phyloP scores from a whole-genome alignment of 1,140 invertebrate species.

The Maconellicoccus hirsutus region DNA sequence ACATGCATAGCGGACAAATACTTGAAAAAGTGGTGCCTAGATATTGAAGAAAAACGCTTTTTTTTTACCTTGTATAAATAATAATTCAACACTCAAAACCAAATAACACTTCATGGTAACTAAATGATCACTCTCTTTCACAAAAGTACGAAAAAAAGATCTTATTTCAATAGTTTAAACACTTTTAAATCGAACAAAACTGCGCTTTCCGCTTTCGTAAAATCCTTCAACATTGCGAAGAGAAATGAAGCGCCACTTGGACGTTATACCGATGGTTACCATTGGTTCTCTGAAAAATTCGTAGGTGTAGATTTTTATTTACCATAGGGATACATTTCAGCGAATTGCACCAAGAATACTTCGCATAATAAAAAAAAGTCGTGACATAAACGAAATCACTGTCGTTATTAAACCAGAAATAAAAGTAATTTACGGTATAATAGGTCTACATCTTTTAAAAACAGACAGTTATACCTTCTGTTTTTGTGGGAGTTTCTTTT shows the following conservation, averaged over 20 bases:
- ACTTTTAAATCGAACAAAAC: not conserved
- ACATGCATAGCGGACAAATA: no score
- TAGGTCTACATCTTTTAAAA: not conserved
- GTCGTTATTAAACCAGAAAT: conserved; percentile 6
- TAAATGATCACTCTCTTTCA: not conserved
- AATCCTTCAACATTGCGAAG: not conserved
- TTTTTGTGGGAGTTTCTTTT: not conserved
- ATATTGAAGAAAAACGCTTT: not conserved
- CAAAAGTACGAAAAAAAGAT: not conserved
- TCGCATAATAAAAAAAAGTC: not conserved
- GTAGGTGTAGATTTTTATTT: not conserved
- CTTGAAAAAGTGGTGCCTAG: no score
- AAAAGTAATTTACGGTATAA: not conserved
- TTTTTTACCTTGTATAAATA: not conserved
- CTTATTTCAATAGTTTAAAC: not conserved
- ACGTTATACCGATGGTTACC: not conserved
- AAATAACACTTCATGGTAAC: not conserved
- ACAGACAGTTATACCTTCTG: not conserved
- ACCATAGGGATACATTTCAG: not conserved
- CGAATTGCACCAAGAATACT: not conserved
- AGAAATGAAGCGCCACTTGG: not conserved
- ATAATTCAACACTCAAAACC: not conserved
- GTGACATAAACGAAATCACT: not conserved
- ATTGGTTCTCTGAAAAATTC: not conserved
- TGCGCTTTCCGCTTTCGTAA: not conserved